Conservation (phyloP, 2,797 vertebrate genomes). For the Etheostoma nigrum region DNA sequence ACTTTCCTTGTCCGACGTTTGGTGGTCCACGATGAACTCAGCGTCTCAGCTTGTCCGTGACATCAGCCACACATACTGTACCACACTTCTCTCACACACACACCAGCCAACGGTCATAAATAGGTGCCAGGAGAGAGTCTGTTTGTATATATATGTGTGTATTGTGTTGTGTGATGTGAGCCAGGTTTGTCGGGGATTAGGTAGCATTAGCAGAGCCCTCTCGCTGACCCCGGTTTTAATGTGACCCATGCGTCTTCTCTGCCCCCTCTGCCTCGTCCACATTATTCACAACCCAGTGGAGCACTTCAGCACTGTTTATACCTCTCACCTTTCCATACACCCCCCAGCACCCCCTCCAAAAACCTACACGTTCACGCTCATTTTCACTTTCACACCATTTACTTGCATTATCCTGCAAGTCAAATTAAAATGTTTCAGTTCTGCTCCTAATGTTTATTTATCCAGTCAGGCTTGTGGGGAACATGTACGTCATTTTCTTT, state of each 20-base stretch:
- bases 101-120: slow-evolving; percentile 58
- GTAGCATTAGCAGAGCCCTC: slow-evolving; percentile 73
- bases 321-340: slow-evolving; percentile 41
- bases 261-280: slow-evolving; percentile 54
- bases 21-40: slow-evolving; percentile 62
- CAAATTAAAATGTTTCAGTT: slow-evolving; percentile 34
- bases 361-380: slow-evolving; percentile 29
- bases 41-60: slow-evolving; percentile 50
- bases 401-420: slow-evolving; percentile 25
- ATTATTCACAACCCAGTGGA: slow-evolving; percentile 72
- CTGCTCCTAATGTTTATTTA: slow-evolving; percentile 26
- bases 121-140: slow-evolving; percentile 57
- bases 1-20: slow-evolving; percentile 58
- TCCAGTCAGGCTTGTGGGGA: slow-evolving; percentile 17
- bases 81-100: slow-evolving; percentile 45
- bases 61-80: slow-evolving; percentile 62
- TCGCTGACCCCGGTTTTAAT: slow-evolving; percentile 80
- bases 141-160: slow-evolving; percentile 34
- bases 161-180: slow-evolving; percentile 48
- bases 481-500: background rate
- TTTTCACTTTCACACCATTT: slow-evolving; percentile 44
- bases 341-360: slow-evolving; percentile 1
- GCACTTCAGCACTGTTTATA: slow-evolving; percentile 62
- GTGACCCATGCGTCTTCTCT: slow-evolving; percentile 71
- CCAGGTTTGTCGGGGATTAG: slow-evolving; percentile 69